Evolutionary conservation across 2,113 vertebrate genomes (phyloP).

Genomic region (Corythaeola cristata): DNA sequence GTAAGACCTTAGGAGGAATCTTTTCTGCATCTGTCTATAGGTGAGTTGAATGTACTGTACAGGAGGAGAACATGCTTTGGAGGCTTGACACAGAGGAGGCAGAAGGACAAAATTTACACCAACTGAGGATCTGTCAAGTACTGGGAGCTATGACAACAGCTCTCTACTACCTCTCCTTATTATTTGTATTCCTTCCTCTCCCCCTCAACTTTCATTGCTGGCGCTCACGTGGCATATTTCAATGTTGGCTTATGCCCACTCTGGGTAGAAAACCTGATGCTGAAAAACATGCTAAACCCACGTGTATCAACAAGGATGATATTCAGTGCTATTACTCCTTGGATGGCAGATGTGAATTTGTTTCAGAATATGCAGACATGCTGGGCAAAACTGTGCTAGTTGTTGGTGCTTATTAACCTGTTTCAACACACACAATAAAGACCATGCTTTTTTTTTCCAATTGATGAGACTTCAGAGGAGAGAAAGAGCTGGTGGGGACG

Average conservation of each 20-base stretch:
- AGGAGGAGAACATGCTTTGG: not conserved
- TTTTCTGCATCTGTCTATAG: not conserved
- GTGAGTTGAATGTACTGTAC: not conserved
- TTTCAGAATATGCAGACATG: not conserved
- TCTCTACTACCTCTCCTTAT: not conserved
- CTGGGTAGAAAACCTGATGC: not conserved
- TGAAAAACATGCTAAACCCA: not conserved
- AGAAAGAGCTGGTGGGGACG: not conserved
- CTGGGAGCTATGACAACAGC: slow-evolving; percentile 5
- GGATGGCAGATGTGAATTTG: not conserved
- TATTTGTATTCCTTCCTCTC: slow-evolving; percentile 1
- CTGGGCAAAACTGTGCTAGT: not conserved
- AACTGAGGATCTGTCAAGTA: not conserved
- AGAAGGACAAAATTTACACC: not conserved
- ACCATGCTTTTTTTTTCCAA: fast-evolving
- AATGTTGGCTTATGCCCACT: not conserved
- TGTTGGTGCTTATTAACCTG: not conserved
- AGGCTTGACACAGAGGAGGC: not conserved
- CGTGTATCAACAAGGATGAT: not conserved
- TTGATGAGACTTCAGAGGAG: not conserved
- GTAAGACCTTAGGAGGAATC: not conserved
- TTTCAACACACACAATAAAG: not conserved
- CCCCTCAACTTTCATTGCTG: not conserved
- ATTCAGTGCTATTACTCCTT: not conserved
- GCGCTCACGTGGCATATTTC: not conserved